A percentile compares a stretch with the other conserved stretches of the same genome.
Conservation (phyloP, 2,888 invertebrate species). For the Drosophila tripunctata region DNA sequence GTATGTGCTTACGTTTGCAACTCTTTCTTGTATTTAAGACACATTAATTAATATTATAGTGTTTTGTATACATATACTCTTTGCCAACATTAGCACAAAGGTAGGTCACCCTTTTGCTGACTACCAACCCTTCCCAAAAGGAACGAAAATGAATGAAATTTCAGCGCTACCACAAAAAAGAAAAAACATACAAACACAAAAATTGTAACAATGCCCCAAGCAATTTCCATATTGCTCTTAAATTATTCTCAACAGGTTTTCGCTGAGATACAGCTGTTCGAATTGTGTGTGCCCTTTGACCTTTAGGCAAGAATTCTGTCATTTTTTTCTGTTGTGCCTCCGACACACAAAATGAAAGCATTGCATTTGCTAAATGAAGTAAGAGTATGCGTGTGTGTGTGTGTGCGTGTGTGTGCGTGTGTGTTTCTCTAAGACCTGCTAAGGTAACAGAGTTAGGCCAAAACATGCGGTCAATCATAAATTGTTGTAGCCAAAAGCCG, state of each 20-base stretch:
- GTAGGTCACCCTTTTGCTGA: not conserved
- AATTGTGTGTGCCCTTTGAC: not conserved
- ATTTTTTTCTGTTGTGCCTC: not conserved
- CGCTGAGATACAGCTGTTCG: conserved; percentile 4
- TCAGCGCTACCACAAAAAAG: not conserved
- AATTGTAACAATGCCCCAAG: conserved; percentile 7
- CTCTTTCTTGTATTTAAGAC: too few relatives aligned
- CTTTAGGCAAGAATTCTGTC: not conserved
- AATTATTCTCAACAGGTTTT: conserved; percentile 28
- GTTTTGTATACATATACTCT: too few relatives aligned
- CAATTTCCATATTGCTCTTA: conserved; percentile 11
- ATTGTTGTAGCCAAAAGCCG: conserved; percentile 63
- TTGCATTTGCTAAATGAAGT: not conserved
- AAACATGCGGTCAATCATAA: conserved; percentile 73
- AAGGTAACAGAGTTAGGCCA: conserved; percentile 2
- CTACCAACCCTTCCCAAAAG: not conserved
- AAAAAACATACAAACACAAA: not conserved
- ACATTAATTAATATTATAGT: too few relatives aligned
- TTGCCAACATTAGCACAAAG: not conserved
- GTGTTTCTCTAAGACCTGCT: not conserved
- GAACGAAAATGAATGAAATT: not conserved
- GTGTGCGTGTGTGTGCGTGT: not conserved
- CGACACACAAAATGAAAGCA: not conserved
- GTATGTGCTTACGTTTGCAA: too few relatives aligned
- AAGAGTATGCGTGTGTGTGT: not conserved